Evolutionary conservation across 2,888 invertebrate species (phyloP), one percentile per base, ranked within the genome.

Genomic region (Escarpia spicata): DNA sequence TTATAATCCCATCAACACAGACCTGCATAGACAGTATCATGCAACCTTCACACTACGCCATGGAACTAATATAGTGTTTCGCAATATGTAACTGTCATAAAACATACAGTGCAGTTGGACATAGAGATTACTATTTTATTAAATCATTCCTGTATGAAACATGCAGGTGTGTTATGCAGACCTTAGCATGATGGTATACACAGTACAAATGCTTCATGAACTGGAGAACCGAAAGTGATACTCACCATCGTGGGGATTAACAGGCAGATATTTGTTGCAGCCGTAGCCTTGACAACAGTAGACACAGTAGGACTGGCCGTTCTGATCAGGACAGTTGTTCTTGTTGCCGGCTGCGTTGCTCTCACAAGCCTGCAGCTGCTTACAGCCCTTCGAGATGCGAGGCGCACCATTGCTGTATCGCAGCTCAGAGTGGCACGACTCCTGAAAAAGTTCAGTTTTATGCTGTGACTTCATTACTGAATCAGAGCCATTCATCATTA

Each of bases 231-330:
- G 75, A 19, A 75, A 75, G 75, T 52, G 2, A 52, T 52, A 75
- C 75, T n/a, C 26, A 75, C 75, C 75, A 6, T 75, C 75, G 3
- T 3, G 19, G 3, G 75, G 75, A 75, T 75, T 75, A 6, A 26
- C 75, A 75, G 75, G 75, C n/a, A 75, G 75, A 75, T 75, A 75
- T 26, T 75, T 75, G 75, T 75, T 75, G 26, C 75, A 75, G 75
- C 75, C 75, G n/a, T 75, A 75, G 75, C 75, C 75, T 6, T 75
- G 75, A n/a, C 75, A 75, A 26, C 75, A 75, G 75, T 75, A 75
- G 4, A 75, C 75, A 26, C 75, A 75, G 75, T 75, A 75, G 6
- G 75, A 75, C 75, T 75, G 75, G 75, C n/a, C 75, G n/a, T 75
- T 75, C 75, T 75, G 75, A 19, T n/a, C 75, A 75, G 75, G 75